Base-by-base conservation (phyloP, 2,797 vertebrate genomes). In the Etheostoma perlongum region DNA sequence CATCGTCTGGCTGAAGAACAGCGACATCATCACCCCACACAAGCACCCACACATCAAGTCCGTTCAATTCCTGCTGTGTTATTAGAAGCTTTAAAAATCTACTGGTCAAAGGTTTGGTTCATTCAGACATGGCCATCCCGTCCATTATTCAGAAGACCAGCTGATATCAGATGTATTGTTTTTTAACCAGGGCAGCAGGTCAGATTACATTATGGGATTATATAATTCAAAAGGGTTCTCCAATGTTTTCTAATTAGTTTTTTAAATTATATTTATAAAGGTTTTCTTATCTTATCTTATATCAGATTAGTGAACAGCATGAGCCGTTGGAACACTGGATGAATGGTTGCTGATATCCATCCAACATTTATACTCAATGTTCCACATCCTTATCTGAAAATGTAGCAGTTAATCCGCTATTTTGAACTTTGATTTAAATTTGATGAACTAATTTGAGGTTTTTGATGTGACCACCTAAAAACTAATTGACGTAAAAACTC, bases 1-100 rank as follows among this genome's bases (percentile, higher is more conserved):
- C 67, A 99, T 99, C 13, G 98, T 99, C 33, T 99, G 98, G 98
- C 92, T 99, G 83, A 99, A 99, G 85, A 99, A 99, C 92, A 99
- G 98, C 76, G 98, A 99, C 79, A 99, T 99, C 15, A 95, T 99
- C 87, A 96, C 96, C 36, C 95, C 96, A 78, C 97, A 98, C 82
- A 99, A 99, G 85, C 98, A 97, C 67, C 98, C 97, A 49, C 89
- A 96, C 77, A 97, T 99, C 87, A 97, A 92, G 98, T 98, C 92
- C 87, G 92, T 86, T 60, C 78, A 4, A 21, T 8, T 46, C 36
- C 42, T 44, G 19, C 9, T 33, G 25, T 42, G 4, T 25, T 44
- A 51, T 30, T 30, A 30, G 5, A 30, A 30, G 30, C 30, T 30
- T 30, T 30, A 30, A 30, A 30, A 30, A 30, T 6, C 30, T 6